Evolutionary conservation across 2,888 invertebrate species (phyloP), one percentile per base, ranked within the genome.

Genomic region (Tenthredo notha): DNA sequence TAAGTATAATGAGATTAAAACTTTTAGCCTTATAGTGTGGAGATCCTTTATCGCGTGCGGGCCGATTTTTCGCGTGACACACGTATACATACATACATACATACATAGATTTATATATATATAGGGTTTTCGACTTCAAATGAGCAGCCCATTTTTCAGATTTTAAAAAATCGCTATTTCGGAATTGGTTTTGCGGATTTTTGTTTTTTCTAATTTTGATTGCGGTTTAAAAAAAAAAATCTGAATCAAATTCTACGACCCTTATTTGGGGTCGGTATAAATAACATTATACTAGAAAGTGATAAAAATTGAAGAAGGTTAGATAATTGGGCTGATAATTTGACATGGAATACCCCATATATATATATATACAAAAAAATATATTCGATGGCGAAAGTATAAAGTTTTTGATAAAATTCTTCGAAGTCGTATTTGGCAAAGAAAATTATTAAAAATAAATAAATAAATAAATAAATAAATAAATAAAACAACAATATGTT

Each of bases 371-470:
- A 70, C 0, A 70, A 2, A n/a, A 9, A 37, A 12, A 72, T 72
- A 37, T 72, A 72, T 87, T 84, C 86, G 86, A 88, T 88, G 85
- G 86, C 87, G 61, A 61, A 61, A 61, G 61, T 61, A 61, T 61
- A 25, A 61, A 61, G 61, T 61, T 61, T 61, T 61, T 61, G 61
- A 61, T 61, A 61, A 61, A 61, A 61, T 61, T 61, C 61, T 61
- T 61, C 61, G 12, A 61, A 12, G 85, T 89, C 87, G 83, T 89
- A 72, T 40, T n/a, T 40, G 70, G 70, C 70, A 40, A 7, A 18
- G 15, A 72, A 37, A 72, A 9, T 50, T n/a, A 50, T 18, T 4
- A 33, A 33, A 33, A 33, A 33, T 5, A 18, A 50, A n/a, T n/a
- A n/a, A n/a, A n/a, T n/a, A 50, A n/a, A 5, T n/a, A 6, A 6